A percentile compares a stretch with the other conserved stretches of the same genome.
Conservation (phyloP, 1,140 invertebrate species). For the Trachelipus rathkii region DNA sequence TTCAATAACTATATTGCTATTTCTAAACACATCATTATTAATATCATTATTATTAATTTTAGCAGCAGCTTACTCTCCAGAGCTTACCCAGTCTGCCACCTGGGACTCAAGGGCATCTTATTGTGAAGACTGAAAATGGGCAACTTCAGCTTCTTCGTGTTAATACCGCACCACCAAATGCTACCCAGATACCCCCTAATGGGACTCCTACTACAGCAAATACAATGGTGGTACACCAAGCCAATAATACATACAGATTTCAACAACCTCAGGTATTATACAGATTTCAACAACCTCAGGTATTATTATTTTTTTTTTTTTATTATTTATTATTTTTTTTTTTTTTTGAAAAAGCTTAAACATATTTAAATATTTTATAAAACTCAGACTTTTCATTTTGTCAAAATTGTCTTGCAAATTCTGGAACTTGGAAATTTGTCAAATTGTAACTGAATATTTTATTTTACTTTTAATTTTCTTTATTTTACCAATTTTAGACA, state of each 20-base stretch:
- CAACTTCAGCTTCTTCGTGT: slow-evolving; percentile 86
- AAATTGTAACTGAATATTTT: too few species aligned
- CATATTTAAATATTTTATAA: too few species aligned
- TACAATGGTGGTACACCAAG: slow-evolving; percentile 18
- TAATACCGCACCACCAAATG: slow-evolving; percentile 34
- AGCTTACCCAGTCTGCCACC: slow-evolving; percentile 73
- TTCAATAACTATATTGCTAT: too few species aligned
- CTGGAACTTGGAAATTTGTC: too few species aligned
- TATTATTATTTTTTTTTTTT: neutral
- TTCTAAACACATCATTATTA: too few species aligned
- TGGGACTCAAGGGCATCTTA: slow-evolving; percentile 75
- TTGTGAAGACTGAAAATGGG: slow-evolving; percentile 92
- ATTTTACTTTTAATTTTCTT: too few species aligned
- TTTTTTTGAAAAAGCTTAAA: too few species aligned
- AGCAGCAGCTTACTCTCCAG: slow-evolving; percentile 73
- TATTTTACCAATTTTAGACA: too few species aligned
- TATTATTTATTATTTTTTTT: neutral
- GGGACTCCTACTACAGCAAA: slow-evolving; percentile 29
- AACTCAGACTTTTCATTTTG: too few species aligned
- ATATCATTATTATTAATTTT: too few species aligned
- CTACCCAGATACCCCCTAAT: slow-evolving; percentile 26
- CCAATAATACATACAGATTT: slow-evolving; percentile 38
- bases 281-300: too few species aligned
- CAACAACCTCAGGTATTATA: slow-evolving; percentile 33
- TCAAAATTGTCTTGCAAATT: too few species aligned